phyloP scores from a whole-genome alignment of 2,888 invertebrate genomes.

The Nasonovia ribisnigri region DNA sequence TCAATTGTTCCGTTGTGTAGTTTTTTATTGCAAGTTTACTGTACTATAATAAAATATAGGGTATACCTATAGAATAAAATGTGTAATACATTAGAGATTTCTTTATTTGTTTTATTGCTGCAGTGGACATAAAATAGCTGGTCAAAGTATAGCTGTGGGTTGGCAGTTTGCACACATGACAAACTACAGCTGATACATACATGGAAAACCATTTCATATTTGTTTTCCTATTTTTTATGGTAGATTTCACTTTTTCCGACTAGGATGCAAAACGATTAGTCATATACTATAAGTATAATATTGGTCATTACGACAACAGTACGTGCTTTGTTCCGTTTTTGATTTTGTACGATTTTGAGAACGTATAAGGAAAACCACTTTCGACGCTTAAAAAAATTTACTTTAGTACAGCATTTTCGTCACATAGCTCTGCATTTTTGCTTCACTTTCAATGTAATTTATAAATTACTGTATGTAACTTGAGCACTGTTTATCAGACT shows the following conservation, averaged over 20 bases:
- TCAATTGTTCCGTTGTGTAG: not conserved
- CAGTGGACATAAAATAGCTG: not conserved
- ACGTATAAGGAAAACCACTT: not conserved
- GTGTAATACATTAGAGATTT: not conserved
- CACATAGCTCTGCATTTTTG: not conserved
- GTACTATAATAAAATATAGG: not conserved
- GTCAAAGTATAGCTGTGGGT: not conserved
- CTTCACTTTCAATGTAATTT: not conserved
- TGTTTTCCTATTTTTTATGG: not conserved
- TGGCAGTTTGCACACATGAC: not conserved
- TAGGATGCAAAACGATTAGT: not conserved
- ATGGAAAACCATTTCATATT: not conserved
- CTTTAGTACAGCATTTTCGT: not conserved
- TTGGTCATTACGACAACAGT: not conserved
- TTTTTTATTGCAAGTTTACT: not conserved
- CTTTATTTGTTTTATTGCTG: not conserved
- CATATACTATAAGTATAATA: not conserved
- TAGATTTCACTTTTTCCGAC: not conserved
- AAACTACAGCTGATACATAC: not conserved
- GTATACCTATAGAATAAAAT: not conserved
- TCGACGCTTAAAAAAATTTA: not conserved
- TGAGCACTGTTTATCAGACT: not conserved
- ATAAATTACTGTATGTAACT: not conserved
- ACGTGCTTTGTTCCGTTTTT: not conserved
- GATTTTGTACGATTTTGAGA: not conserved